Conservation (phyloP, 1,140 invertebrate genomes). For the Mamestra configurata region DNA sequence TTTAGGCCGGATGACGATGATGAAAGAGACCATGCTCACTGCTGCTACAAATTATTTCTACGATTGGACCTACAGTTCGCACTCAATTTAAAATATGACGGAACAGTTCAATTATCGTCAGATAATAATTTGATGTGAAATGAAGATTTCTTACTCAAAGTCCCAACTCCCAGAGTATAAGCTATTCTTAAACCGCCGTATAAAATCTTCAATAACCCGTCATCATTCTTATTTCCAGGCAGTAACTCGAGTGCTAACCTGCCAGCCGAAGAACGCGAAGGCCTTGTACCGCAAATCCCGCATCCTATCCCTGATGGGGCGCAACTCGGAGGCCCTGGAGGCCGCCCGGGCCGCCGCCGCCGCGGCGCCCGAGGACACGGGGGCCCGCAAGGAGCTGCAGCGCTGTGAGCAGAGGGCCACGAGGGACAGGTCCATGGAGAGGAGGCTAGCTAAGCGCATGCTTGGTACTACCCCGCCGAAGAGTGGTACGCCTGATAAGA, state of each 20-base stretch:
- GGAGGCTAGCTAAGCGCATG: conserved; percentile 72
- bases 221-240: conserved; percentile 84
- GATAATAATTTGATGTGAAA: no score
- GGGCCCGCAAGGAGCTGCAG: conserved; percentile 68
- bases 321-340: conserved; percentile 71
- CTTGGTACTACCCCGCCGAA: conserved; percentile 62
- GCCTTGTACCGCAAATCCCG: conserved; percentile 95
- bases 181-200: no score
- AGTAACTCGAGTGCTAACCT: conserved; percentile 93
- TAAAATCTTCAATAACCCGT: not conserved
- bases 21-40: no score
- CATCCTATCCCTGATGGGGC: conserved; percentile 78
- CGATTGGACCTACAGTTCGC: no score
- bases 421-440: conserved; percentile 71
- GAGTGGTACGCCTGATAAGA: conserved; percentile 67
- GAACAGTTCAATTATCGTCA: no score
- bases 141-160: no score
- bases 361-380: conserved; percentile 71
- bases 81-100: no score
- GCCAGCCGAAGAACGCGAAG: conserved; percentile 96
- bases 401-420: conserved; percentile 69
- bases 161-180: no score
- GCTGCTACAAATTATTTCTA: no score
- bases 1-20: no score
- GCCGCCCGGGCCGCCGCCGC: conserved; percentile 73